phyloP scores from a whole-genome alignment of 1,140 invertebrate species.

The Eumeta japonica region DNA sequence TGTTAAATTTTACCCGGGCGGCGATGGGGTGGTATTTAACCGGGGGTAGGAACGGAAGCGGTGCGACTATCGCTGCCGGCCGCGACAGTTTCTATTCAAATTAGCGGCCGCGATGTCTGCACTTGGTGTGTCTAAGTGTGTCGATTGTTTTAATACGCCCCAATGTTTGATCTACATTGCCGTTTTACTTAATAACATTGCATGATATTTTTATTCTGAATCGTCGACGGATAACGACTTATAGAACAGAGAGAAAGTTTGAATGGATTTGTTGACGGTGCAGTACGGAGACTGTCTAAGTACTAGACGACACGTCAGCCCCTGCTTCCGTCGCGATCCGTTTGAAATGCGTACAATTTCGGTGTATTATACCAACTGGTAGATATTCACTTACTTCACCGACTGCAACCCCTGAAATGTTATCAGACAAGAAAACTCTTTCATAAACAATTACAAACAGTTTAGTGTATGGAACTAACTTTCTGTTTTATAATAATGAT shows the following conservation, averaged over 20 bases:
- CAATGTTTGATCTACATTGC: conserved; percentile 9
- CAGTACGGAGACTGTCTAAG: too few relatives aligned
- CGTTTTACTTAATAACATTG: neutral
- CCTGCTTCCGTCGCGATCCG: conserved; percentile 5
- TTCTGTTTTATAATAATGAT: too few relatives aligned
- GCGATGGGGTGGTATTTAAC: too few relatives aligned
- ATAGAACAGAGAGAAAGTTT: neutral
- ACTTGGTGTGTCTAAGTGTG: too few relatives aligned
- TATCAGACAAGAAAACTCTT: too few relatives aligned
- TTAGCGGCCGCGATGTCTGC: conserved; percentile 19
- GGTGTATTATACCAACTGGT: too few relatives aligned
- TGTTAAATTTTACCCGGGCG: too few relatives aligned
- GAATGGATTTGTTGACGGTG: too few relatives aligned
- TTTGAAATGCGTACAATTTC: conserved; percentile 16
- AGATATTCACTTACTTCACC: too few relatives aligned
- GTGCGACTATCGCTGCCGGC: conserved; percentile 17
- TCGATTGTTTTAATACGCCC: conserved; percentile 4
- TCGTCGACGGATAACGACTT: conserved; percentile 9
- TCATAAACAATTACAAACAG: too few relatives aligned
- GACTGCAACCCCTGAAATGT: too few relatives aligned
- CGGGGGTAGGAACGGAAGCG: conserved; percentile 21
- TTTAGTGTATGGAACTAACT: too few relatives aligned
- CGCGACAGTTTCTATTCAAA: conserved; percentile 29
- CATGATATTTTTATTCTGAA: neutral
- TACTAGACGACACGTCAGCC: conserved; percentile 21